Base-by-base conservation (phyloP, 1,140 invertebrate species). In the Metopolophium dirhodum region DNA sequence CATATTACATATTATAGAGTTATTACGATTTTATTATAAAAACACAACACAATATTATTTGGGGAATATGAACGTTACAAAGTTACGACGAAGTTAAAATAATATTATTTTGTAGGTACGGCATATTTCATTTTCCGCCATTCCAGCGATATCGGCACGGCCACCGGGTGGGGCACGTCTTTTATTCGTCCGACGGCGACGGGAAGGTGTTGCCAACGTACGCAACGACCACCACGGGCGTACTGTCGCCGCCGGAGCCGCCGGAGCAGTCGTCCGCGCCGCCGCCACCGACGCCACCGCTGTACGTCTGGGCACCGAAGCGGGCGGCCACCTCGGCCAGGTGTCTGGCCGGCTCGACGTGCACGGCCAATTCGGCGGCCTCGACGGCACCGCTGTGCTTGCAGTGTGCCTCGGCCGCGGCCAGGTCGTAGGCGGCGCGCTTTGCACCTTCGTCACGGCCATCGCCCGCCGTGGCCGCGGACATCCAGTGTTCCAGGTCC, bases 261-360 rank as follows among this genome's bases (percentile, higher is more conserved):
- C 35, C 89, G 0, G 61, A 68, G 7, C 61, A 68, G 30, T 68
- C 61, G 23, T 11, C 20, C n/a, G 30, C 41, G 49, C 35, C 3
- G 35, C n/a, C 89, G 26, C 35, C 14, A 23, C 9, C 41, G 57
- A 11, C 7, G 11, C 14, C 54, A 14, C 23, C 26, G 23, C 11
- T 30, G 57, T 45, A 90, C 54, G 89, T 30, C 18, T 68, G 37
- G 26, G 89, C 57, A 11, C 54, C 89, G 41, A 20, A 90, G 2
- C 37, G 87, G 49, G 89, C 57, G 37, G 89, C 57, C 41, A 89
- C 87, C n/a, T 89, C 87, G 87, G 89, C 57, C 89, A 90, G 54
- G 26, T 68, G 37, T 0, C 7, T 7, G 89, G 89, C 37, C 57
- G 89, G 89, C 35, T 68, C 89, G 54, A n/a, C 2, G 0, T 30